Percentiles rank a stretch among this genome's conserved stretches.
Conservation (phyloP, 2,113 vertebrate genomes). For the Myiagra hebetior region DNA sequence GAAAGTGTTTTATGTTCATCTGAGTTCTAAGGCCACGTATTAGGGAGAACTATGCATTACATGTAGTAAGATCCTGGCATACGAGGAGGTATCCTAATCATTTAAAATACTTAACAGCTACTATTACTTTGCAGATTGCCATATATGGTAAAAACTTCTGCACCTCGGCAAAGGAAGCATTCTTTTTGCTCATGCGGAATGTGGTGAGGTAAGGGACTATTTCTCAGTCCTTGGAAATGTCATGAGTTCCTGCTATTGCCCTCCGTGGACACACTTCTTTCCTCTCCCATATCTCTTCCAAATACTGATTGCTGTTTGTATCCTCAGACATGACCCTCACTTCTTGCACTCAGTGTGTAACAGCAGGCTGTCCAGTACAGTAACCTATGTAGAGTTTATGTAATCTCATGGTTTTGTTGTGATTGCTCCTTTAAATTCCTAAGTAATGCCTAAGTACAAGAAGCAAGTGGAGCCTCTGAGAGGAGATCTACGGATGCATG, state of each 20-base stretch:
- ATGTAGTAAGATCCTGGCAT: not conserved
- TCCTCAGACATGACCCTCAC: not conserved
- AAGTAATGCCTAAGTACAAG: not conserved
- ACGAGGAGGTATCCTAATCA: not conserved
- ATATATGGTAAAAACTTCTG: constrained; percentile 96
- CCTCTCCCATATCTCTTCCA: not conserved
- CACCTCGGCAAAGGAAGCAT: constrained; percentile 88
- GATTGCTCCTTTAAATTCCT: not conserved
- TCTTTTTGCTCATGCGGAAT: constrained; percentile 93
- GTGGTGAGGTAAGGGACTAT: constrained; percentile 82
- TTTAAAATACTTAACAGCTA: not conserved
- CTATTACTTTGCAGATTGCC: constrained; percentile 82
- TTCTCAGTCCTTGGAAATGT: not conserved
- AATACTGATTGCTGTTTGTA: not conserved
- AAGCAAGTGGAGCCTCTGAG: not conserved
- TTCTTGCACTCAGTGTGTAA: not conserved
- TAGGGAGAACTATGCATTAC: not conserved
- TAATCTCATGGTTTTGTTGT: not conserved
- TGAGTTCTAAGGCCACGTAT: not conserved
- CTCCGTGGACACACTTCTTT: not conserved
- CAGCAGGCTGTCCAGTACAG: not conserved
- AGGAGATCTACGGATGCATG: not conserved
- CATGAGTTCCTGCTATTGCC: not conserved
- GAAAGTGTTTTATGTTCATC: not conserved
- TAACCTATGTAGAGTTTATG: not conserved